These are phyloP conservation scores for Albula glossodonta DNA, from an alignment of 2,113 vertebrate genomes.

Conservation along the genomic window DNA sequence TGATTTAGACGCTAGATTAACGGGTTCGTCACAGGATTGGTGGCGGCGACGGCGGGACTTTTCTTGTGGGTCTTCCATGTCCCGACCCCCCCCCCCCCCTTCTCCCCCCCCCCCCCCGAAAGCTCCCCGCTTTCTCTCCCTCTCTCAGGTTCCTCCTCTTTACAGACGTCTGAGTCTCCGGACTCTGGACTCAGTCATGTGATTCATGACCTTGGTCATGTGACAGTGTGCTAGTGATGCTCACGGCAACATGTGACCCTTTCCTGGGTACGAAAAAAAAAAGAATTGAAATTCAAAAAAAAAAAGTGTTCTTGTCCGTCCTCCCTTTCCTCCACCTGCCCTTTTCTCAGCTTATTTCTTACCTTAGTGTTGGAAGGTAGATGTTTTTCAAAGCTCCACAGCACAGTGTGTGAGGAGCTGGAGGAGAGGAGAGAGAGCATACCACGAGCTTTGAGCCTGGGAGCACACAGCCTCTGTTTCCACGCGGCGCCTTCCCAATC, in stretches of 20 bases:
- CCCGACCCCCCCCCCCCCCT: neutral
- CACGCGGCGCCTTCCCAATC: slow-evolving; percentile 42
- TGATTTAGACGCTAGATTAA: slow-evolving; percentile 20
- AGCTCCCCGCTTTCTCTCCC: slow-evolving; percentile 4
- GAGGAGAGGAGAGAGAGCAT: slow-evolving; percentile 41
- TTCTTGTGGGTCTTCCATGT: slow-evolving; percentile 16
- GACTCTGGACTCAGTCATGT: slow-evolving; percentile 42
- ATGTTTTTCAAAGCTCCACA: slow-evolving; percentile 28
- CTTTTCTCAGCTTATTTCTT: slow-evolving; percentile 39
- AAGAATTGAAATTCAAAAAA: slow-evolving; percentile 52
- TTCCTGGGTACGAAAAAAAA: slow-evolving; percentile 42
- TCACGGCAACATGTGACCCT: slow-evolving; percentile 61
- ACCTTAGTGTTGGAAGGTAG: slow-evolving; percentile 44
- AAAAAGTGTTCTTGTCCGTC: slow-evolving; percentile 44
- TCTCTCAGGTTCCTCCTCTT: neutral
- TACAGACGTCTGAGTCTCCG: slow-evolving; percentile 36
- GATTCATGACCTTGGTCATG: slow-evolving; percentile 61
- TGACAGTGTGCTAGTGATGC: slow-evolving; percentile 49
- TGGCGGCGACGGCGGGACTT: neutral
- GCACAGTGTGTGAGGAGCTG: slow-evolving; percentile 36
- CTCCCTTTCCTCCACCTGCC: slow-evolving; percentile 51
- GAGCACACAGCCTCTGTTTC: slow-evolving; percentile 42
- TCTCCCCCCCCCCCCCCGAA: neutral
- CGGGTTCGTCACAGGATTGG: slow-evolving; percentile 1
- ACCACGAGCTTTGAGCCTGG: slow-evolving; percentile 31